Conservation (phyloP, 2,888 invertebrate species). For the Ennomos erosarius region DNA sequence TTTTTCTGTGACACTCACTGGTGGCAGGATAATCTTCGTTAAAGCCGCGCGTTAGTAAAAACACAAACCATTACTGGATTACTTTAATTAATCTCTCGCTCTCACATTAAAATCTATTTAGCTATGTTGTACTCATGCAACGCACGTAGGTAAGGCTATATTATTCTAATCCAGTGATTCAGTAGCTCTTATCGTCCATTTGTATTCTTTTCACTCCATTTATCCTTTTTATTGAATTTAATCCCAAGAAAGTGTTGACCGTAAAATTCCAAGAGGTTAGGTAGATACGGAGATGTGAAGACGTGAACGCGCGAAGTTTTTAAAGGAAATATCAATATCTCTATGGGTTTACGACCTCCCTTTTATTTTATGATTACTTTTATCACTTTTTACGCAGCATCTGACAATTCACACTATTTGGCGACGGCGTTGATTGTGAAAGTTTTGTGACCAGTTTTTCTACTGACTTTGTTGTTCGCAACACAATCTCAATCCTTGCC, state of each 20-base stretch:
- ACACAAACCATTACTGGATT: too few relatives aligned
- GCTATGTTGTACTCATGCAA: constrained; percentile 9
- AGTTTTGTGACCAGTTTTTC: too few relatives aligned
- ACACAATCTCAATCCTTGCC: background rate
- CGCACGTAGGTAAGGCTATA: constrained; percentile 11
- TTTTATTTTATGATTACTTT: constrained; percentile 23
- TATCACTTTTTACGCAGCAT: constrained; percentile 8
- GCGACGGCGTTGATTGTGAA: too few relatives aligned
- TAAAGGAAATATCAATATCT: constrained; percentile 26
- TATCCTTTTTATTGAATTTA: constrained; percentile 50
- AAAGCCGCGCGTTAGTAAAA: too few relatives aligned
- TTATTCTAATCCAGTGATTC: constrained; percentile 35
- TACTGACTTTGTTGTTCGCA: too few relatives aligned
- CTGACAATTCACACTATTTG: too few relatives aligned
- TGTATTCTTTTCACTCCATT: constrained; percentile 59
- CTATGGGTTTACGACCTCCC: constrained; percentile 22
- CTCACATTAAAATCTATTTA: too few relatives aligned
- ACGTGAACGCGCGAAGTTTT: constrained; percentile 40
- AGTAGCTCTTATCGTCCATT: constrained; percentile 55
- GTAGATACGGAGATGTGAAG: constrained; percentile 41
- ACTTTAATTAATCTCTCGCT: too few relatives aligned
- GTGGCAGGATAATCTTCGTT: too few relatives aligned
- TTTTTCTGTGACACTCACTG: too few relatives aligned
- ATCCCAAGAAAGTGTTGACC: constrained; percentile 41
- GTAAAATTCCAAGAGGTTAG: constrained; percentile 43